A percentile compares a stretch with the other conserved stretches of the same genome.
These are phyloP conservation scores for Podarcis raffonei DNA, from an alignment of 2,113 vertebrate genomes.

Conservation along the genomic window DNA sequence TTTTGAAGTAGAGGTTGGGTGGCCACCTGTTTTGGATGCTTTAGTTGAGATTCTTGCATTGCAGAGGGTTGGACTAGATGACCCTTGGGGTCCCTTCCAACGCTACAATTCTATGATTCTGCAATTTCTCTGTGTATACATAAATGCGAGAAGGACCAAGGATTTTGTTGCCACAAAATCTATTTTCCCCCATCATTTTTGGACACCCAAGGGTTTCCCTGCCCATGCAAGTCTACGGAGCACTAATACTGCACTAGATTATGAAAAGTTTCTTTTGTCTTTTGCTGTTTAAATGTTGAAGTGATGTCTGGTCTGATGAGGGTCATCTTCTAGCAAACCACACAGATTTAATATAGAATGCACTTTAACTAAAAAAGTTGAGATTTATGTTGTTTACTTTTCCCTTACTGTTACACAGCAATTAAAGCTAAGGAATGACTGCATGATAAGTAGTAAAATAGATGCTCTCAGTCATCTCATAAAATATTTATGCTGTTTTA, in stretches of 20 bases:
- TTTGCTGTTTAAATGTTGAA: conserved; percentile 45
- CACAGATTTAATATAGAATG: conserved; percentile 57
- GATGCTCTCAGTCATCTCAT: conserved; percentile 77
- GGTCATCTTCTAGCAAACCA: conserved; percentile 43
- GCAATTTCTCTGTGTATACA: too few species aligned
- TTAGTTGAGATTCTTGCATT: too few species aligned
- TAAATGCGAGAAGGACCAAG: too few species aligned
- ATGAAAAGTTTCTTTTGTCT: conserved; percentile 27
- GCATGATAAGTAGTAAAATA: conserved; percentile 69
- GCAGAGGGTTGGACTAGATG: too few species aligned
- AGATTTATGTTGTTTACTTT: conserved; percentile 70
- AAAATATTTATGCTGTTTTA: conserved; percentile 79
- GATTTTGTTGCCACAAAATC: too few species aligned
- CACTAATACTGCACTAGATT: conserved; percentile 19
- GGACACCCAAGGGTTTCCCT: too few species aligned
- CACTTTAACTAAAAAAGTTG: conserved; percentile 59
- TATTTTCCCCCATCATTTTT: too few species aligned
- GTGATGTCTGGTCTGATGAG: conserved; percentile 22
- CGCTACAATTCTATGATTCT: too few species aligned
- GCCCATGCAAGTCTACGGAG: too few species aligned
- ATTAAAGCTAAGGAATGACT: conserved; percentile 74
- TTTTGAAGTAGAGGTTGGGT: too few species aligned
- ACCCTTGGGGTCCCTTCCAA: too few species aligned
- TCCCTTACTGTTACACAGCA: conserved; percentile 67
- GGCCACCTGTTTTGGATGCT: too few species aligned